Percentiles rank a stretch among this genome's conserved stretches.
Evolutionary conservation across 1,140 invertebrate genomes (phyloP).

Genomic region (Drosophila leontia): DNA sequence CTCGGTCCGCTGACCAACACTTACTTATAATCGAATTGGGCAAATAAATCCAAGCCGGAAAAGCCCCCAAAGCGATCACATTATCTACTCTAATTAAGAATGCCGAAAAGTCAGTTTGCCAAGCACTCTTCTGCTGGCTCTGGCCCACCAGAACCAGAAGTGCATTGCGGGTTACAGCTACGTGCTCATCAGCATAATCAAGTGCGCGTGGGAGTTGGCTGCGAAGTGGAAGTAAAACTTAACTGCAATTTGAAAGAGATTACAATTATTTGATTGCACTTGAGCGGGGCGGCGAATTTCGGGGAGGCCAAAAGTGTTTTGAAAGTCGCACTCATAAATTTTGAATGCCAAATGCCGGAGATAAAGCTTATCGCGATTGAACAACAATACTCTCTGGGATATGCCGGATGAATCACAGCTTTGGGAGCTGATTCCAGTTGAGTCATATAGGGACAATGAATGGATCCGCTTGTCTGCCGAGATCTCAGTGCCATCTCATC

Average conservation of each 20-base stretch:
- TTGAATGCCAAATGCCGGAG: conserved; percentile 54
- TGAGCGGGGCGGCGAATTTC: conserved; percentile 17
- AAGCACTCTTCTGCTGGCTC: conserved; percentile 57
- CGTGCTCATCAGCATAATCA: conserved; percentile 78
- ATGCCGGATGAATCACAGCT: conserved; percentile 26
- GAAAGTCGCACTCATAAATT: conserved; percentile 66
- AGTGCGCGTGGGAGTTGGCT: conserved; percentile 13
- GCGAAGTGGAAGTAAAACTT: conserved; percentile 54
- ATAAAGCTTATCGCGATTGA: conserved; percentile 68
- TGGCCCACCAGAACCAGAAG: conserved; percentile 66
- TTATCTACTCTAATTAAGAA: conserved; percentile 69
- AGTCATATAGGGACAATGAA: conserved; percentile 47
- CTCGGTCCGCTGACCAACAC: conserved; percentile 37
- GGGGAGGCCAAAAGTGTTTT: conserved; percentile 51
- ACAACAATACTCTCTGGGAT: conserved; percentile 56
- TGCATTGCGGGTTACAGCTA: conserved; percentile 67
- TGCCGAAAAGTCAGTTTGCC: conserved; percentile 68
- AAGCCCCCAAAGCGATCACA: conserved; percentile 53
- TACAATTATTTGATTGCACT: conserved; percentile 81
- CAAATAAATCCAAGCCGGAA: conserved; percentile 49
- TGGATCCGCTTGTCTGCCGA: conserved; percentile 45
- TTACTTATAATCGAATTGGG: conserved; percentile 45
- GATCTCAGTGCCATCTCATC: conserved; percentile 29
- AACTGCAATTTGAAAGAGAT: conserved; percentile 75
- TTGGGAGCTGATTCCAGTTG: conserved; percentile 19